Base-by-base conservation (phyloP, 2,113 vertebrate species). In the Eclectus roratus region DNA sequence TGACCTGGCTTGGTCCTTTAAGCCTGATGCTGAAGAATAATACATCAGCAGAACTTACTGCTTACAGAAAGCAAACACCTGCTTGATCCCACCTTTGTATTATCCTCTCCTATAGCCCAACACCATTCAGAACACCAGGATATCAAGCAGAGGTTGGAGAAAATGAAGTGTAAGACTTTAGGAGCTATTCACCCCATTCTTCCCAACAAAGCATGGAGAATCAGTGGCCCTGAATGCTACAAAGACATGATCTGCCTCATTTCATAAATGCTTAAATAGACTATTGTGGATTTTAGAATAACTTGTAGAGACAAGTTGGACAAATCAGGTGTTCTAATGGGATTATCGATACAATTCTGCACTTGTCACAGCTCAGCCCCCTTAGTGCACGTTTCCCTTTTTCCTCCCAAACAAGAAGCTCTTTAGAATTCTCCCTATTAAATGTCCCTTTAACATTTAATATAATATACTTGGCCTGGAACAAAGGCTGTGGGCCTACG, bases 241-340 rank as follows among this genome's bases (percentile, higher is more conserved):
- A 94, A 94, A 95, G 96, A 44, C 19, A 9, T 80, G 91, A 63
- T 58, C 92, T 83, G 92, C 92, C 58, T 83, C 88, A 28, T 92
- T 93, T 92, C 96, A 91, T 49, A 86, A 95, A 81, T 15, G 80
- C 77, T 92, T 92, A 66, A 65, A 73, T 33, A 1, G 56, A 13
- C 94, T 18, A 88, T 93, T 95, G 94, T 94, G 80, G 20, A 49
- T 84, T 84, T 88, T n/a, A 74, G 91, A 91, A 47, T 81, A 80
- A 95, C 83, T 94, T 93, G 86, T 95, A 86, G 77, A 89, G 89
- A 79, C 95, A 91, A 93, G 94, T 94, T 96, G 73, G 96, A 78
- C 95, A 95, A 93, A 91, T 95, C 95, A 97, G 94, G 80, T 96
- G 92, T 90, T 95, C 60, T 95, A 95, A 94, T 95, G 89, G 95